These are phyloP conservation scores for Tinamus guttatus DNA, from an alignment of 2,113 vertebrate species.

Conservation along the genomic window DNA sequence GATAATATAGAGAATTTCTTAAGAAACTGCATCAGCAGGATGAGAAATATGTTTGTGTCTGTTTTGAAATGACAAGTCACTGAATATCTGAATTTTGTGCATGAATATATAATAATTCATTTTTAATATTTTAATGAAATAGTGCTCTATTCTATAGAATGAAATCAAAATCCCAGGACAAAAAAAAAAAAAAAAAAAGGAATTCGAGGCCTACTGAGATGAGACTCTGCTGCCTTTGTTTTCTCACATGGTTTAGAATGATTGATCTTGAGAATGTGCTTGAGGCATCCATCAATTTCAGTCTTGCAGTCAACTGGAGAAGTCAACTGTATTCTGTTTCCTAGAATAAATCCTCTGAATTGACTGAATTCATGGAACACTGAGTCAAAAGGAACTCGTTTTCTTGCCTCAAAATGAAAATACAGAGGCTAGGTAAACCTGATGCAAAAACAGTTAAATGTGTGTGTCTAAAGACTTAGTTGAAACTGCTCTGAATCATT, in stretches of 20 bases:
- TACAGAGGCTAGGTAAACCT: background rate
- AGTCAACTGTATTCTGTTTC: background rate
- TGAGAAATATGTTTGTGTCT: background rate
- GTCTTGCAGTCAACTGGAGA: conserved; percentile 15
- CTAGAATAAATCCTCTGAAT: conserved; percentile 7
- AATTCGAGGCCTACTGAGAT: background rate
- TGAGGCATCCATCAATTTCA: conserved; percentile 32
- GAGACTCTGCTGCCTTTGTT: background rate
- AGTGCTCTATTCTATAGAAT: background rate
- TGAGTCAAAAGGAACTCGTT: background rate
- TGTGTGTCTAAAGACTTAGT: background rate
- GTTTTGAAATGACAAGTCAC: background rate
- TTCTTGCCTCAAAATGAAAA: background rate
- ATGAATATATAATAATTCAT: background rate
- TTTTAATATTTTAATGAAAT: background rate
- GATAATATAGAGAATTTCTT: background rate
- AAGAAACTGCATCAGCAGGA: background rate
- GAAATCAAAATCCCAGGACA: background rate
- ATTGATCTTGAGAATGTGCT: conserved; percentile 19
- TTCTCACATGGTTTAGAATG: background rate
- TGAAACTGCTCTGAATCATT: background rate
- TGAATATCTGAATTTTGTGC: background rate
- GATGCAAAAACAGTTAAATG: background rate
- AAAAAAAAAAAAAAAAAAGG: background rate
- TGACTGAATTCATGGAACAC: conserved; percentile 6